Base-by-base conservation (phyloP, 2,888 invertebrate genomes). In the Phaonia tiefii region DNA sequence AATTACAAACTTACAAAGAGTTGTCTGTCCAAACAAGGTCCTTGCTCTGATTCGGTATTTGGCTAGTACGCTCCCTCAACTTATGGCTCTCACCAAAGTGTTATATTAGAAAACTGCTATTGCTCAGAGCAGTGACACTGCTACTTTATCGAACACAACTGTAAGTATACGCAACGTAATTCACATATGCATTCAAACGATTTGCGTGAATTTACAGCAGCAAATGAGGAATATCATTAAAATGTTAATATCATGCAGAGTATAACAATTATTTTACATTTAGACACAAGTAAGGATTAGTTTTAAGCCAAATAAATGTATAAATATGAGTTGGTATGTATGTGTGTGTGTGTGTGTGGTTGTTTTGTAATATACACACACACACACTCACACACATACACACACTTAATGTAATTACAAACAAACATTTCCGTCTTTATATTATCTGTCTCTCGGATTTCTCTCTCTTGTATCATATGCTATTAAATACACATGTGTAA, bases 251-350 rank as follows among this genome's bases (percentile, higher is more conserved):
- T 63, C 67, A 72, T 22, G 44, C 65, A 60, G 20, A 63, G 22
- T 74, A 63, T 63, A 63, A 63, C 42, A 63, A 76, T 72, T 73
- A 80, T 69, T 54, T 79, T 42, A 67, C 44, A 73, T 74, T 31
- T 79, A 63, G 39, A 46, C 58, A 42, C 22, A 39, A 58, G 25
- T 39, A 66, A 31, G 31, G 51, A 69, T 56, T 72, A 75, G 72
- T 67, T 44, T 39, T 63, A 74, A 31, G 3, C 3, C 31, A 31
- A 31, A 31, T 37, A 58, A 20, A 25, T 42, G 20, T n/a, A n/a
- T 31, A 74, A 22, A 26, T 20, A 39, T 15, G 11, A 49, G 22
- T 51, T 15, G 20, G n/a, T 10, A 51, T 51, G 22, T 20, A 51
- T 51, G 20, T 51, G 51, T 51, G 20, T 20, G 11, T 51, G 51